A percentile compares a stretch with the other conserved stretches of the same genome.
These are phyloP conservation scores for Corythaeola cristata DNA, from an alignment of 2,113 vertebrate species.

Conservation along the genomic window DNA sequence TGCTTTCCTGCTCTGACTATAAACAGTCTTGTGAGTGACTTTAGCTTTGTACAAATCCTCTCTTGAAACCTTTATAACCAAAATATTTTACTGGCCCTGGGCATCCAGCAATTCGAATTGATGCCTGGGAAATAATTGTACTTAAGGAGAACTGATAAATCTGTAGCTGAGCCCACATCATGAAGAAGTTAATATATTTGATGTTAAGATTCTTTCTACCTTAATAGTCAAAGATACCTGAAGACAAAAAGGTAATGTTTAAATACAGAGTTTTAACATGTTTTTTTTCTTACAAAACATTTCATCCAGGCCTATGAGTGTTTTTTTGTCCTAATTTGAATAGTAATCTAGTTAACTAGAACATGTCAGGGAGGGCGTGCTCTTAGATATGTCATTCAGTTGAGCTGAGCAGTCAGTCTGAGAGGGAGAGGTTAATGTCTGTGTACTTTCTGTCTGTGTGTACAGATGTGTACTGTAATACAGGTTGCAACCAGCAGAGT, in stretches of 20 bases:
- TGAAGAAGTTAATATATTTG: background rate
- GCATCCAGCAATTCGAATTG: background rate
- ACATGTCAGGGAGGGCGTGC: background rate
- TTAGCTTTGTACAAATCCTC: background rate
- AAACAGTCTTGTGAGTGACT: background rate
- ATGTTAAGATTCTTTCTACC: background rate
- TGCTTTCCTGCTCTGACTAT: background rate
- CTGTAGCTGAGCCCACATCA: background rate
- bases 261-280: background rate
- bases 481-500: conserved; percentile 45
- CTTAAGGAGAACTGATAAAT: background rate
- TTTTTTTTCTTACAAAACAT: background rate
- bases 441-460: accelerated
- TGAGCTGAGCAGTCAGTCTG: background rate
- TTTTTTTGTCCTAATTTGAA: background rate
- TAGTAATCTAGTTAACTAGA: background rate
- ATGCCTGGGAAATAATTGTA: background rate
- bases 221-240: background rate
- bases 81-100: background rate
- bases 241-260: background rate
- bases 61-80: background rate
- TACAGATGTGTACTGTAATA: background rate
- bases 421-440: no score
- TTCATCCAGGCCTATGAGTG: background rate
- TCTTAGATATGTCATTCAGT: background rate